Conservation (phyloP, 1,140 invertebrate genomes). For the Drosophila nasuta region DNA sequence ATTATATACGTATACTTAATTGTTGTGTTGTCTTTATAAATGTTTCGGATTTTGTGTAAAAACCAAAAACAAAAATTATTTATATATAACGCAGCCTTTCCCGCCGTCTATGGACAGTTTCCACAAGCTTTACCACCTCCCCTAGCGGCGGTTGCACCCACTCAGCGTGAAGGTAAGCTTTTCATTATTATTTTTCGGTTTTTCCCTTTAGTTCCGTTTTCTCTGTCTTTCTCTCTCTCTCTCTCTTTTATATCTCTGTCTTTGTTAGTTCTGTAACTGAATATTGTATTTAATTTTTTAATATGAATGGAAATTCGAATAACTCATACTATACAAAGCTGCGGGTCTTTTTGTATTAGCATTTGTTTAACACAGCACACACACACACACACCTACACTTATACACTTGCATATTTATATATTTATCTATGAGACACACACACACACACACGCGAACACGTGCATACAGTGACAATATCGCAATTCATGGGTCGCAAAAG, state of each 20-base stretch:
- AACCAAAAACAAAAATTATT: constrained; percentile 86
- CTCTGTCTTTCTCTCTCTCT: constrained; percentile 1
- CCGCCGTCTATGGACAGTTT: constrained; percentile 97
- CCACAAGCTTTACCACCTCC: constrained; percentile 97
- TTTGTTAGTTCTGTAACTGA: constrained; percentile 50
- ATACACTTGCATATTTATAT: constrained; percentile 40
- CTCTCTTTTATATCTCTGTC: constrained; percentile 28
- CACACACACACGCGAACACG: constrained; percentile 39
- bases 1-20: constrained; percentile 69
- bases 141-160: constrained; percentile 94
- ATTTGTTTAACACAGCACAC: constrained; percentile 3
- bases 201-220: constrained; percentile 1
- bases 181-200: constrained; percentile 62
- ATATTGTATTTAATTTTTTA: constrained; percentile 59
- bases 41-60: constrained; percentile 85
- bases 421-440: constrained; percentile 27
- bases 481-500: constrained; percentile 14
- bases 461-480: constrained; percentile 32
- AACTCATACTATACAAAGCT: constrained; percentile 9
- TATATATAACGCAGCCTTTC: constrained; percentile 95
- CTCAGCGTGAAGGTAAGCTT: constrained; percentile 97
- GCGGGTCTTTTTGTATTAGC: constrained; percentile 3
- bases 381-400: constrained; percentile 40
- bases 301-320: constrained; percentile 44
- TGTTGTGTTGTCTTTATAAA: constrained; percentile 85